These are phyloP conservation scores for Dasypogon diadema DNA, from an alignment of 2,888 invertebrate species.

Conservation along the genomic window DNA sequence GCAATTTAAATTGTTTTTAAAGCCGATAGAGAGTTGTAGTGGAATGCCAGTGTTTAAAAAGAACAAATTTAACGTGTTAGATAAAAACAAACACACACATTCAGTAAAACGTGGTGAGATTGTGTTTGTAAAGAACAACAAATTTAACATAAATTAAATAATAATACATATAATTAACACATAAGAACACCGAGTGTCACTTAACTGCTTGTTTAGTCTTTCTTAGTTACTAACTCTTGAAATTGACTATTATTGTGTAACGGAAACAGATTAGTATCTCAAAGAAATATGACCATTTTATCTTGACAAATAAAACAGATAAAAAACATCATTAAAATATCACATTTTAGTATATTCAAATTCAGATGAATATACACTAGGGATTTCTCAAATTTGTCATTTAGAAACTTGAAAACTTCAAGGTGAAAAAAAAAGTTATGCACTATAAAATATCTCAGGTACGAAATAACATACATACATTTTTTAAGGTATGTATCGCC, in stretches of 20 bases:
- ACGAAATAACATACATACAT: no score
- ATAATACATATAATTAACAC: neutral
- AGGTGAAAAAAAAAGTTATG: no score
- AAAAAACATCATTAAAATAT: no score
- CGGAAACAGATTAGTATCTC: no score
- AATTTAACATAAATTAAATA: constrained; percentile 25
- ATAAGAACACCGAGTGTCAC: constrained; percentile 21
- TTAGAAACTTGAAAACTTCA: no score
- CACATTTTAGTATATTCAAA: no score
- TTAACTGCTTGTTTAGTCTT: neutral
- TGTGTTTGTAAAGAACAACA: constrained; percentile 15
- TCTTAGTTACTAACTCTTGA: neutral
- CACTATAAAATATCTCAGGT: no score
- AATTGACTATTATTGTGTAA: neutral
- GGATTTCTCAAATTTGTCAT: no score
- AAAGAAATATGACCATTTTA: no score
- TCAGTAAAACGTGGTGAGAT: constrained; percentile 12
- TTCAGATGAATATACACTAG: no score
- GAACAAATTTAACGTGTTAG: constrained; percentile 53
- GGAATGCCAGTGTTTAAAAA: constrained; percentile 53
- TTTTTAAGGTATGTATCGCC: no score
- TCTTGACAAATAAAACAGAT: no score
- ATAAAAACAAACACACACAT: constrained; percentile 50
- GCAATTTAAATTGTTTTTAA: constrained; percentile 30
- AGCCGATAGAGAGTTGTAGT: constrained; percentile 43